Evolutionary conservation across 2,797 vertebrate genomes (phyloP).

Genomic region (Psittacula derbiana): DNA sequence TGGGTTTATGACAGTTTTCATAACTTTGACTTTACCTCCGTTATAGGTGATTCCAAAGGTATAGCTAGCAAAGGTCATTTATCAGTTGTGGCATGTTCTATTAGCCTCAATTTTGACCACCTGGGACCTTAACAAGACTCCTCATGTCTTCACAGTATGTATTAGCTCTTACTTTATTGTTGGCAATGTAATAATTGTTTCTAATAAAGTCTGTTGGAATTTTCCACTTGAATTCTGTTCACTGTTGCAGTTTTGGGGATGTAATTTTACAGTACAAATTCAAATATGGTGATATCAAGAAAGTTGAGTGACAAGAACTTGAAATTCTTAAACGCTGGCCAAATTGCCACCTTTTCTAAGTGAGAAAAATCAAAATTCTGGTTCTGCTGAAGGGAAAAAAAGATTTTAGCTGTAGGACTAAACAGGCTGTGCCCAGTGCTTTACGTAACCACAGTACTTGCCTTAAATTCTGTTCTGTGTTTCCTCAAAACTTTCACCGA

Average conservation of each 20-base stretch:
- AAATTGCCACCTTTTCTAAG: not conserved
- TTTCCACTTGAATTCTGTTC: not conserved
- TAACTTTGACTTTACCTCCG: not conserved
- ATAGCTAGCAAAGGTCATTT: not conserved
- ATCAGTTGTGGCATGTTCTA: not conserved
- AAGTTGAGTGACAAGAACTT: not conserved
- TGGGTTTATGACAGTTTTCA: not conserved
- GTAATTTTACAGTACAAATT: not conserved
- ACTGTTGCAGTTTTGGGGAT: not conserved
- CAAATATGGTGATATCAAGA: not conserved
- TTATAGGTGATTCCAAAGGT: not conserved
- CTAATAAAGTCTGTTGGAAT: not conserved
- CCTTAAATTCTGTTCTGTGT: not conserved
- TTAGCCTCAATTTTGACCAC: not conserved
- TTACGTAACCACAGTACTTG: not conserved
- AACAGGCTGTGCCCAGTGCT: not conserved
- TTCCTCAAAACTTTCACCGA: not conserved
- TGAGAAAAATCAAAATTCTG: not conserved
- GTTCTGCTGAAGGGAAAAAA: not conserved
- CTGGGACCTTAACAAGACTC: not conserved
- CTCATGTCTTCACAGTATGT: not conserved
- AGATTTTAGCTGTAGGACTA: not conserved
- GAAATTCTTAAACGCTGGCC: not conserved
- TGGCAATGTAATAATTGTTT: not conserved
- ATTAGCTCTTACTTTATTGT: not conserved